Percentiles rank a stretch among this genome's conserved stretches.
These are phyloP conservation scores for Gymnodraco acuticeps DNA, from an alignment of 2,797 vertebrate genomes.

Conservation along the genomic window DNA sequence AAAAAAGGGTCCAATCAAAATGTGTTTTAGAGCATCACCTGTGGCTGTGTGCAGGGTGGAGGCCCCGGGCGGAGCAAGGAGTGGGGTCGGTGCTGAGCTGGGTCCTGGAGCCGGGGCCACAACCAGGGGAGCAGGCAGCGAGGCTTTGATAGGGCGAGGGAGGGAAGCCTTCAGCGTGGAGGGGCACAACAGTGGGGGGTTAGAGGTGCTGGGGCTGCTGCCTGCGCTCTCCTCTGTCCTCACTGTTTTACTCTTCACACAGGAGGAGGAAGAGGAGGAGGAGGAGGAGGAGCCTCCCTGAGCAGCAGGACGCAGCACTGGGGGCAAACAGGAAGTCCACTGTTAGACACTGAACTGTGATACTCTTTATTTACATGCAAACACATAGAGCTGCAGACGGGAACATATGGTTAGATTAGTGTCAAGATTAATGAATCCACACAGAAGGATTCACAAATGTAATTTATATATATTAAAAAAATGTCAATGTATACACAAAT, in stretches of 20 bases:
- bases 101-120: slow-evolving; percentile 20
- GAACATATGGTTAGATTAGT: no score
- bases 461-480: no score
- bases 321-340: slow-evolving; percentile 26
- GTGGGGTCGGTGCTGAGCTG: slow-evolving; percentile 43
- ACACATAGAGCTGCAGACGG: background rate
- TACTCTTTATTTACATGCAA: background rate
- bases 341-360: background rate
- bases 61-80: slow-evolving; percentile 27
- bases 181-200: slow-evolving; percentile 42
- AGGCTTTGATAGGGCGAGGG: slow-evolving; percentile 61
- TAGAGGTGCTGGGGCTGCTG: slow-evolving; percentile 24
- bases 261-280: slow-evolving; percentile 48
- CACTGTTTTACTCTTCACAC: slow-evolving; percentile 51
- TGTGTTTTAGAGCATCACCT: slow-evolving; percentile 26
- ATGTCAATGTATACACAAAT: no score
- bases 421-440: background rate
- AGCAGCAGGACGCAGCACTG: slow-evolving; percentile 72
- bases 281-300: slow-evolving; percentile 64
- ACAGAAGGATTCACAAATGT: background rate
- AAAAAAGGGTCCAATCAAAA: no score
- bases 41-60: slow-evolving; percentile 23
- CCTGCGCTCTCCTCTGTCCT: slow-evolving; percentile 50
- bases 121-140: slow-evolving; percentile 48
- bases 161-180: slow-evolving; percentile 60